Percentiles rank a stretch among this genome's conserved stretches.
phyloP scores from a whole-genome alignment of 2,888 invertebrate genomes.

The Spodoptera picta region DNA sequence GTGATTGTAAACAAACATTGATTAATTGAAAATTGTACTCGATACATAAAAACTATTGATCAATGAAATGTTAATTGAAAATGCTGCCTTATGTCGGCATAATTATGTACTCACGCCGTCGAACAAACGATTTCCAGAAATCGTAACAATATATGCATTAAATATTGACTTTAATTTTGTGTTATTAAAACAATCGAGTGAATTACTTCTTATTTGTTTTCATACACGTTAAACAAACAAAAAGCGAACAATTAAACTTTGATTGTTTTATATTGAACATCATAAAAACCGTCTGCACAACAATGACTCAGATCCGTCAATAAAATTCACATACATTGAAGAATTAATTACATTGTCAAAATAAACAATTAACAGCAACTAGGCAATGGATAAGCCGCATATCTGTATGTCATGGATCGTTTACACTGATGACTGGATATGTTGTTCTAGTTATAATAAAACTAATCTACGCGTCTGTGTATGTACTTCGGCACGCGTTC shows the following conservation, averaged over 20 bases:
- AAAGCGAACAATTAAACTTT: conserved; percentile 33
- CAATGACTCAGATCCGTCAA: conserved; percentile 37
- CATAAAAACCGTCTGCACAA: conserved; percentile 34
- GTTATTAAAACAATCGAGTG: conserved; percentile 14
- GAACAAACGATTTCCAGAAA: conserved; percentile 25
- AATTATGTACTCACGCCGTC: not conserved
- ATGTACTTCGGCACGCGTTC: conserved; percentile 68
- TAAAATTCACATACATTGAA: conserved; percentile 26
- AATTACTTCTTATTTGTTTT: conserved; percentile 23
- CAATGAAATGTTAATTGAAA: not conserved
- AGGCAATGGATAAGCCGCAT: conserved; percentile 31
- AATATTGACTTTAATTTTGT: conserved; percentile 31
- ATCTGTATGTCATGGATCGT: conserved; percentile 22
- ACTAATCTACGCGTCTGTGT: conserved; percentile 33
- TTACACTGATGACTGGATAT: conserved; percentile 22
- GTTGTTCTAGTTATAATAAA: conserved; percentile 27
- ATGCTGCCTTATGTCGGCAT: not conserved
- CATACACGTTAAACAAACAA: conserved; percentile 23
- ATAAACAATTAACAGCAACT: not conserved
- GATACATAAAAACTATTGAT: conserved; percentile 7
- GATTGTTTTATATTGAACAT: conserved; percentile 14
- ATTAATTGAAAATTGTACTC: conserved; percentile 19
- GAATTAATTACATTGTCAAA: not conserved
- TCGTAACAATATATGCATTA: not conserved
- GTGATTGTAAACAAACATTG: conserved; percentile 27